Base-by-base conservation (phyloP, 2,888 invertebrate species). In the Pocota personata region DNA sequence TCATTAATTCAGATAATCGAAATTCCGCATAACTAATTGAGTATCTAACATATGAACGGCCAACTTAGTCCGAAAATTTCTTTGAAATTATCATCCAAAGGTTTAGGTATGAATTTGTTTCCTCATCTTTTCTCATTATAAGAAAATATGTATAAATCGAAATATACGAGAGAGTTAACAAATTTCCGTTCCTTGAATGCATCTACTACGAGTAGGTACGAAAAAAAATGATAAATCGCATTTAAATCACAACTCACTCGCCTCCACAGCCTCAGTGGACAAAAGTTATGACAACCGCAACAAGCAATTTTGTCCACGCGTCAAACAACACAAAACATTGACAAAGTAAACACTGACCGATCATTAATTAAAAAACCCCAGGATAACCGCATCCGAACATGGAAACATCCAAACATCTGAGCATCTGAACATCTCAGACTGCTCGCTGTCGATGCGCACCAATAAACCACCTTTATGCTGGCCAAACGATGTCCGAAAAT, bases 211-310 rank as follows among this genome's bases (percentile, higher is more conserved):
- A n/a, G n/a, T n/a, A 12, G 14, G 4, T 14, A 3, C 57, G n/a
- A 43, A 48, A 66, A 50, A 19, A 35, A 32, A 50, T 66, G 66
- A 66, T 48, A 48, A 50, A 66, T 66, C 4, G 50, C 35, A 21
- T 32, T 24, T 35, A 64, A 43, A 55, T 43, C 30, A 64, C 40
- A 72, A 58, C 46, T 52, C 10, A 62, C 40, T 57, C 40, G 55
- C 21, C 21, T 46, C 27, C 50, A 12, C 40, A 14, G 50, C 48
- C 50, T 40, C 37, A 0, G n/a, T 27, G 46, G 30, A 79, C 76
- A 82, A 76, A 77, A 82, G 72, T 77, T 77, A 77, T 77, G 77
- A 82, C 75, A 82, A 86, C 72, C 75, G 71, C 77, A 78, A 86
- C 57, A 76, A 72, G 57, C 72, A 77, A 72, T 67, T 82, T 86